Conservation (phyloP, 2,888 invertebrate species). For the Xestia rhomboidea region DNA sequence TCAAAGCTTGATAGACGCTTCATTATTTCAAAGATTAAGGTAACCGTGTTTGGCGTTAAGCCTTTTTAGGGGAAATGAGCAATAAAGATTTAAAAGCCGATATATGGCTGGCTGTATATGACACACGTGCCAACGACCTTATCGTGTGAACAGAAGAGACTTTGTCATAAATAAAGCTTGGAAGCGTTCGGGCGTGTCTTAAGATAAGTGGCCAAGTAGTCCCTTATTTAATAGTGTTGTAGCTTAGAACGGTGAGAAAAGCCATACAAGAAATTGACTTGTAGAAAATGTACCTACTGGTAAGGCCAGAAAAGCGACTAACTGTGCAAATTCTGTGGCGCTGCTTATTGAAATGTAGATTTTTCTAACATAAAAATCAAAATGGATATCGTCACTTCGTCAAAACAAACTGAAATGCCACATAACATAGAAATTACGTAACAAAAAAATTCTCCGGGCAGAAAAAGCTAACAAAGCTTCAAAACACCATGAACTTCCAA, state of each 20-base stretch:
- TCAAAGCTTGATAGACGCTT: background rate
- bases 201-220: conserved; percentile 4
- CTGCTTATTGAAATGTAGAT: background rate
- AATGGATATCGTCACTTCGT: background rate
- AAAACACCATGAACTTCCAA: conserved; percentile 48
- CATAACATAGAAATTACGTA: conserved; percentile 36
- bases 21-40: conserved; percentile 13
- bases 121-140: conserved; percentile 73
- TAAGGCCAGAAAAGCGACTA: background rate
- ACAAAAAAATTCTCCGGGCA: background rate
- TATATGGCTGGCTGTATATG: conserved; percentile 35
- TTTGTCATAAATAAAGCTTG: conserved; percentile 42
- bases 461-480: background rate
- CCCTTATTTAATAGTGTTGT: background rate
- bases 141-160: conserved; percentile 42
- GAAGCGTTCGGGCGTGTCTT: conserved; percentile 29
- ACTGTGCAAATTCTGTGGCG: background rate
- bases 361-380: conserved; percentile 7
- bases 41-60: background rate
- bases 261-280: background rate
- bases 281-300: background rate
- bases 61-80: background rate
- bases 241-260: background rate
- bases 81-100: conserved; percentile 24
- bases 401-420: background rate